Percentiles rank a stretch among this genome's conserved stretches.
Evolutionary conservation across 1,140 invertebrate genomes (phyloP).

Genomic region (Drosophila tropicalis): DNA sequence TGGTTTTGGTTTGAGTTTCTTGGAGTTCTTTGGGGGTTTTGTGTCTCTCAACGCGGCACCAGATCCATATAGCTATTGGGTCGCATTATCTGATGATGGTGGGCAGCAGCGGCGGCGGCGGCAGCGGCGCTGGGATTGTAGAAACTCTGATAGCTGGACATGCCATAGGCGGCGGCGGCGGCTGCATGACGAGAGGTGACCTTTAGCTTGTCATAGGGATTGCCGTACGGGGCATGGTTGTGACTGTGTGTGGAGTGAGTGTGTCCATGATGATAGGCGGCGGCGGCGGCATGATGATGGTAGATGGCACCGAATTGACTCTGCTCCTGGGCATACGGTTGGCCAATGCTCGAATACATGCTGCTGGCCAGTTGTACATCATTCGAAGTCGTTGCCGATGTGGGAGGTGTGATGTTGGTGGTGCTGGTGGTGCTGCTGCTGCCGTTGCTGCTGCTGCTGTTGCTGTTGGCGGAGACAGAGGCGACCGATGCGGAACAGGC

Average conservation of each 20-base stretch:
- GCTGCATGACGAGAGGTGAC: slow-evolving; percentile 64
- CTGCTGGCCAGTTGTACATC: slow-evolving; percentile 62
- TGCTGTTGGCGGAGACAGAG: too few relatives aligned
- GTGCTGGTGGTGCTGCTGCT: too few relatives aligned
- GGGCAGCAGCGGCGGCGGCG: slow-evolving; percentile 41
- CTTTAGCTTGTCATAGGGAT: slow-evolving; percentile 82
- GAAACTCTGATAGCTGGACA: slow-evolving; percentile 77
- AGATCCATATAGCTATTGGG: slow-evolving; percentile 81
- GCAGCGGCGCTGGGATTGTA: slow-evolving; percentile 45
- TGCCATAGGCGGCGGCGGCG: slow-evolving; percentile 67
- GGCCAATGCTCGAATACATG: slow-evolving; percentile 78
- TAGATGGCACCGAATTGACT: slow-evolving; percentile 85
- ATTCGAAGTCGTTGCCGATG: slow-evolving; percentile 13
- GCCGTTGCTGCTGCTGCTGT: background rate
- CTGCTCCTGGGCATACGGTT: slow-evolving; percentile 84
- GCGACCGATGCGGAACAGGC: background rate
- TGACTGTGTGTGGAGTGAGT: slow-evolving; percentile 56
- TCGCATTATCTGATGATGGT: slow-evolving; percentile 80
- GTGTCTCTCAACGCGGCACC: slow-evolving; percentile 63
- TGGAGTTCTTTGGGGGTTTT: background rate
- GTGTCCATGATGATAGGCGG: slow-evolving; percentile 60
- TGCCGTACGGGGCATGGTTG: slow-evolving; percentile 62
- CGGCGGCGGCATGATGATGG: slow-evolving; percentile 78
- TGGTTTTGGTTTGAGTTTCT: slow-evolving; percentile 29
- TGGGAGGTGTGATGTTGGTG: background rate